Evolutionary conservation across 1,140 invertebrate species (phyloP), one percentile per base, ranked within the genome.

Genomic region (Drosophila subobscura): DNA sequence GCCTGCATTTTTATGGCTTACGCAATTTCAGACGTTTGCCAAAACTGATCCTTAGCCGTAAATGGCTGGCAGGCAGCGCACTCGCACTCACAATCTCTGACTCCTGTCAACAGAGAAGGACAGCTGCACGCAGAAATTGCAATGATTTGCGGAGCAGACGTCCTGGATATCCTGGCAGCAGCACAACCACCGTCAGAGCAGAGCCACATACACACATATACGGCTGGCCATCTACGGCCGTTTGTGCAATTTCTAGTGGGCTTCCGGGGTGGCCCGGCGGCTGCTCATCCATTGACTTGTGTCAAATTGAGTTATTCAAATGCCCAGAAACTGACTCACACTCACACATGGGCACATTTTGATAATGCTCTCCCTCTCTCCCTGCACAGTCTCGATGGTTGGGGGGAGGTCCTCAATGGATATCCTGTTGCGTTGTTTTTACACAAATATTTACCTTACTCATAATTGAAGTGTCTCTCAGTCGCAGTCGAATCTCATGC

Each of bases 341-440:
- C 27, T 12, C 57, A 78, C 49, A 60, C 46, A 33, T 4, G 20
- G 10, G 37, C 52, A 53, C 53, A 85, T 85, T 85, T 84, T 68
- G 79, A 72, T 85, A 83, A 83, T 83, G 79, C 59, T 45, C 27
- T 29, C 27, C 7, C 27, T 29, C 29, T 33, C 61, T 64, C n/a
- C 33, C 46, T 5, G 20, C 45, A 20, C 16, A 20, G 16, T 54
- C 46, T 70, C 67, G 33, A 20, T 71, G 46, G 29, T 33, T 29
- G 8, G 52, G 52, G 72, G 79, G 77, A 77, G 16, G 16, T 71
- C 73, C 71, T 77, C 74, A 83, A 89, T 90, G 80, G 88, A 86
- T 90, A 79, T 90, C 88, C 88, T 90, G 88, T 90, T 88, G 88
- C 88, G 88, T 90, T 90, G 88, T 90, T 90, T 86, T 85, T 73